Evolutionary conservation across 2,888 invertebrate genomes (phyloP).

Genomic region (Furcula furcula): DNA sequence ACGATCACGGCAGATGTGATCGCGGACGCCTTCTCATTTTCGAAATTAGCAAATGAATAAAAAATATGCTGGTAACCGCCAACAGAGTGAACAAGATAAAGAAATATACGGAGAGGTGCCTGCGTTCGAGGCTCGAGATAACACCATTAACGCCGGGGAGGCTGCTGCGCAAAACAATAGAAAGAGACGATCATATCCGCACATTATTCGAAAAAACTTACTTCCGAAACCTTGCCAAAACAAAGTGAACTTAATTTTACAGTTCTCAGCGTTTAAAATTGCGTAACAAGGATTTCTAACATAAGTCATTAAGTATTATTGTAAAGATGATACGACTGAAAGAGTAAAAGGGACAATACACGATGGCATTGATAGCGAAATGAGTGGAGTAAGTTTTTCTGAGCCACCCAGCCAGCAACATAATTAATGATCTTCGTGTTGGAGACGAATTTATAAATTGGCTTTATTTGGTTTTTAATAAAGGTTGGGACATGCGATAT

Average conservation of each 20-base stretch:
- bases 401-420: conserved; percentile 82
- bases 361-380: conserved; percentile 77
- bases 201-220: conserved; percentile 26
- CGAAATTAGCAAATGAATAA: conserved; percentile 80
- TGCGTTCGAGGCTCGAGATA: conserved; percentile 77
- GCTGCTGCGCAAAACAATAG: conserved; percentile 67
- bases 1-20: conserved; percentile 72
- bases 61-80: conserved; percentile 68
- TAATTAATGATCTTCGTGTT: conserved; percentile 80
- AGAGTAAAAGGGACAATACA: conserved; percentile 61
- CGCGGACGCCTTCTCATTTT: conserved; percentile 76
- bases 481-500: conserved; percentile 63
- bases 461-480: conserved; percentile 71
- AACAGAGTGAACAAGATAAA: conserved; percentile 79
- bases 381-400: conserved; percentile 81
- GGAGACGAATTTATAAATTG: conserved; percentile 80
- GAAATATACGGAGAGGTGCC: conserved; percentile 80
- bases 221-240: conserved; percentile 1
- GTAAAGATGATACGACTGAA: conserved; percentile 25
- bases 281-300: conserved; percentile 1
- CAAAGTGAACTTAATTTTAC: conserved; percentile 19
- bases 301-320: conserved; percentile 19
- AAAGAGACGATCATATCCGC: conserved; percentile 53
- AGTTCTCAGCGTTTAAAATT: conserved; percentile 14
- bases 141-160: conserved; percentile 79